These are phyloP conservation scores for Caenorhabditis wallacei DNA, from an alignment of 2,888 invertebrate species.

Conservation along the genomic window DNA sequence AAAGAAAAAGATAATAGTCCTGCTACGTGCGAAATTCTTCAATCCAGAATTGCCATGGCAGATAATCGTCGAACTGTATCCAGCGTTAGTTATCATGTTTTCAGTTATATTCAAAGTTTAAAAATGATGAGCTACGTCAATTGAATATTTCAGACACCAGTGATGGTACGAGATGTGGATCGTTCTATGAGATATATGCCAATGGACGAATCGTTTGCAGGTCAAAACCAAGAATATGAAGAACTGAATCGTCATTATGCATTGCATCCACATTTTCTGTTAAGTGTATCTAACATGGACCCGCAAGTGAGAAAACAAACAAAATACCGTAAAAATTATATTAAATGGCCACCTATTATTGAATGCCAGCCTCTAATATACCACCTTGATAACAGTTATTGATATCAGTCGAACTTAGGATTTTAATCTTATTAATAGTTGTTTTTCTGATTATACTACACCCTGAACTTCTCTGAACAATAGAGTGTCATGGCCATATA, in stretches of 20 bases:
- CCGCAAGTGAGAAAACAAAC: neutral
- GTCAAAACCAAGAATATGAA: conserved; percentile 49
- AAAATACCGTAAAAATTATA: no score
- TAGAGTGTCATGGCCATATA: no score
- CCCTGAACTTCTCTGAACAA: no score
- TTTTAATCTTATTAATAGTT: no score
- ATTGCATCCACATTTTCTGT: conserved; percentile 39
- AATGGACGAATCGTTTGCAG: conserved; percentile 27
- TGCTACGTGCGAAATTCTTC: neutral
- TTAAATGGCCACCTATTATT: no score
- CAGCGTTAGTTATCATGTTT: conserved; percentile 24
- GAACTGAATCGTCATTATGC: conserved; percentile 41
- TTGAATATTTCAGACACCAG: conserved; percentile 41
- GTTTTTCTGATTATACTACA: no score
- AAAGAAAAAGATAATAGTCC: conserved; percentile 2
- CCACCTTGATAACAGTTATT: no score
- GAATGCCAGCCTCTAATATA: no score
- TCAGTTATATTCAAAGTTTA: no score
- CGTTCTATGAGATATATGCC: conserved; percentile 18
- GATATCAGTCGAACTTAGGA: no score
- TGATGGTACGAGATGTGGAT: conserved; percentile 24
- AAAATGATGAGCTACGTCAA: neutral
- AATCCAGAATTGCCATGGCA: conserved; percentile 3
- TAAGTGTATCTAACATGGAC: conserved; percentile 40
- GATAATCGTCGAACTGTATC: conserved; percentile 53